Conservation (phyloP, 2,888 invertebrate species). For the Drosophila vallismaia region DNA sequence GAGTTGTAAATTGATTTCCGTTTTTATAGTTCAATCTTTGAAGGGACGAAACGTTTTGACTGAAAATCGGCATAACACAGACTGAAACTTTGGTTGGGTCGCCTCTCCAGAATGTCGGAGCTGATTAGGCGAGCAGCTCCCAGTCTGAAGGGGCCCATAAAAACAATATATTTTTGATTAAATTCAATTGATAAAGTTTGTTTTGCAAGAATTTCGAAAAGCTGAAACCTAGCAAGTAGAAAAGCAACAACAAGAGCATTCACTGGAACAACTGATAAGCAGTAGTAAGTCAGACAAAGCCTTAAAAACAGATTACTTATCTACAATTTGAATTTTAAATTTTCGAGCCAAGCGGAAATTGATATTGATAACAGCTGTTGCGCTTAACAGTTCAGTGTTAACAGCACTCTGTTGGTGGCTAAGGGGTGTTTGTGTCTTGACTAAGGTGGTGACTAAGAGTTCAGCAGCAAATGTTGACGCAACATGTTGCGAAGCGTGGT, state of each 20-base stretch:
- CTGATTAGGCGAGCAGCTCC: slow-evolving; percentile 51
- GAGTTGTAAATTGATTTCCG: slow-evolving; percentile 22
- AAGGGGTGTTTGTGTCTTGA: slow-evolving; percentile 6
- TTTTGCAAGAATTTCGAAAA: slow-evolving; percentile 31
- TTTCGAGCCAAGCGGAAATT: slow-evolving; percentile 16
- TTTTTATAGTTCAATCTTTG: slow-evolving; percentile 7
- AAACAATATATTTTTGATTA: slow-evolving; percentile 26
- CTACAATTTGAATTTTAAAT: slow-evolving; percentile 3
- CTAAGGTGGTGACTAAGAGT: slow-evolving; percentile 19
- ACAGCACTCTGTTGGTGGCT: slow-evolving; percentile 17
- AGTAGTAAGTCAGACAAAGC: slow-evolving; percentile 3
- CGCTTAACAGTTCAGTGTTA: not conserved
- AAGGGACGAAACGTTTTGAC: slow-evolving; percentile 40
- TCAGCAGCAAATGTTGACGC: slow-evolving; percentile 49
- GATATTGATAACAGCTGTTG: not conserved
- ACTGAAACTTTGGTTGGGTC: slow-evolving; percentile 50
- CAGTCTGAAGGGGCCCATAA: slow-evolving; percentile 31
- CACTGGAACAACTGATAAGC: slow-evolving; percentile 42
- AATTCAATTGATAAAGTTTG: slow-evolving; percentile 44
- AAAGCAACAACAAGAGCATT: not conserved
- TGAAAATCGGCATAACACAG: slow-evolving; percentile 52
- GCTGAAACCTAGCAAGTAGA: slow-evolving; percentile 3
- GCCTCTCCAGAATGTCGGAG: slow-evolving; percentile 29
- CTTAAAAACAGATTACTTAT: slow-evolving; percentile 14
- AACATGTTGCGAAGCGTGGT: slow-evolving; percentile 11